Conservation (phyloP, 2,113 vertebrate species). For the Halcyon senegalensis region DNA sequence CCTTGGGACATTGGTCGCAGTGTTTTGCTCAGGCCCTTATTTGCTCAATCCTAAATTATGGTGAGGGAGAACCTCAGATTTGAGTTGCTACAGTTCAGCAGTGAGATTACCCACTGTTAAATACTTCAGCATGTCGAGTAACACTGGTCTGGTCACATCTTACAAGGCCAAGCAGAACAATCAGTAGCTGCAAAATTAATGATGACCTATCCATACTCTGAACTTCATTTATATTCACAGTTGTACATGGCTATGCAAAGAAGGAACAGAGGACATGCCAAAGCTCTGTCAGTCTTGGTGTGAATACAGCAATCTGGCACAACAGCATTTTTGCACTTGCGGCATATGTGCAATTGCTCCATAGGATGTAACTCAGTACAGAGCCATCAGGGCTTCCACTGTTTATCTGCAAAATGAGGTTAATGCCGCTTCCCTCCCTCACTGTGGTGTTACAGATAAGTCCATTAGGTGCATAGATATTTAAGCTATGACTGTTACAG, state of each 20-base stretch:
- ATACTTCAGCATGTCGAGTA: no score
- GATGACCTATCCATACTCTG: background rate
- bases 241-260: fast-evolving
- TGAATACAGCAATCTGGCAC: background rate
- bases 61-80: background rate
- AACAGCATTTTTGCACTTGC: background rate
- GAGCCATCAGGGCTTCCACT: background rate
- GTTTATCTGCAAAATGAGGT: slow-evolving; percentile 62
- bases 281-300: background rate
- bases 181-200: background rate
- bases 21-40: background rate
- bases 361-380: background rate
- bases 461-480: slow-evolving; percentile 56
- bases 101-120: background rate
- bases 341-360: background rate
- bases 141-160: background rate
- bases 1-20: fast-evolving
- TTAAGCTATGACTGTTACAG: slow-evolving; percentile 50
- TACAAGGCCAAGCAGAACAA: background rate
- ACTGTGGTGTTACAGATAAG: slow-evolving; percentile 46
- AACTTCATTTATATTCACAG: background rate
- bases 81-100: background rate
- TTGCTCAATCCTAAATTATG: fast-evolving
- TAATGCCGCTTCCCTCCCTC: slow-evolving; percentile 35
- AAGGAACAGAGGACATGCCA: background rate